phyloP scores from a whole-genome alignment of 2,113 vertebrate species.

The Pygoscelis antarcticus region DNA sequence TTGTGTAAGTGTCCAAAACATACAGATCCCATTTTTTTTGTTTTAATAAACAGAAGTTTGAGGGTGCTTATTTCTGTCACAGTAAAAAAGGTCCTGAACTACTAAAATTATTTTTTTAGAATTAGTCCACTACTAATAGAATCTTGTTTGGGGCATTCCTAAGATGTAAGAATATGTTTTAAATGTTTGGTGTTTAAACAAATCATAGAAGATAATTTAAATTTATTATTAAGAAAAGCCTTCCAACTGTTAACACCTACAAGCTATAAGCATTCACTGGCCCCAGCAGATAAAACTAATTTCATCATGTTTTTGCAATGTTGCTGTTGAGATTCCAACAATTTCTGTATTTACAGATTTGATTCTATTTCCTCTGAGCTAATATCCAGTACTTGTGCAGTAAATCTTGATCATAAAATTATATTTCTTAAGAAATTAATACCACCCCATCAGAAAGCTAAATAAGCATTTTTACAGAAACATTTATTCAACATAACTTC shows the following conservation, averaged over 20 bases:
- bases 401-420: neutral
- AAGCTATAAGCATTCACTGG: neutral
- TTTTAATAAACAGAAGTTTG: neutral
- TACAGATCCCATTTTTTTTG: fast-evolving
- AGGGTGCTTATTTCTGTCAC: neutral
- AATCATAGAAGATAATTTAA: neutral
- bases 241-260: neutral
- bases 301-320: neutral
- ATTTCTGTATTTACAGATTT: neutral
- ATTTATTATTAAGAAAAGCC: neutral
- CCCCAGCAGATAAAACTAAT: neutral
- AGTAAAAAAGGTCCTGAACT: neutral
- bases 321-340: neutral
- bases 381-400: neutral
- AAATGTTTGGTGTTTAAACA: neutral
- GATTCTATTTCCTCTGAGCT: neutral
- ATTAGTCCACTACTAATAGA: neutral
- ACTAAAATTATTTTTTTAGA: neutral
- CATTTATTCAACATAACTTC: neutral
- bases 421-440: neutral
- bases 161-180: neutral
- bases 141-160: neutral
- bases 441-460: neutral
- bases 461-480: neutral
- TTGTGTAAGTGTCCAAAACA: neutral